phyloP scores from a whole-genome alignment of 2,797 vertebrate genomes.

The Novumbra hubbsi region DNA sequence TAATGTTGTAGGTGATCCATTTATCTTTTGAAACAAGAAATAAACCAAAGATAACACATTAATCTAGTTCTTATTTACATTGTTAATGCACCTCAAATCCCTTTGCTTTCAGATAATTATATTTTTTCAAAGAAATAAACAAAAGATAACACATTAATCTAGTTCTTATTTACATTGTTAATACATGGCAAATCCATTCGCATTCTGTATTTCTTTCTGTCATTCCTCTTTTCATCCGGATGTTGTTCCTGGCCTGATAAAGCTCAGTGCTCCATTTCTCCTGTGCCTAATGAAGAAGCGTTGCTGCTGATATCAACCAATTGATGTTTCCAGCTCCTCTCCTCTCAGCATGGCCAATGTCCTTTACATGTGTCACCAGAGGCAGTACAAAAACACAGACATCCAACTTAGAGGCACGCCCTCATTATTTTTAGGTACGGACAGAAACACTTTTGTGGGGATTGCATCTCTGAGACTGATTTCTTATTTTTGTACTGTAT shows the following conservation, averaged over 20 bases:
- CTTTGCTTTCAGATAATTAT: not conserved
- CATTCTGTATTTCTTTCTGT: not conserved
- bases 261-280: conserved; percentile 20
- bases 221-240: not conserved
- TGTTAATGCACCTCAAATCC: not conserved
- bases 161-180: conserved; percentile 23
- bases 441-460: too few relatives aligned
- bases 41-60: conserved; percentile 17
- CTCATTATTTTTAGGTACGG: too few relatives aligned
- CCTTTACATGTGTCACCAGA: too few relatives aligned
- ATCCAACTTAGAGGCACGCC: too few relatives aligned
- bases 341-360: conserved; percentile 1
- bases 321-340: conserved; percentile 23
- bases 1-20: too few relatives aligned
- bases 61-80: conserved; percentile 30
- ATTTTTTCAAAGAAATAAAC: too few relatives aligned
- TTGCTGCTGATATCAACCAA: conserved; percentile 32
- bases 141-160: conserved; percentile 25
- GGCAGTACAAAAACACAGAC: too few relatives aligned
- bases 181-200: not conserved
- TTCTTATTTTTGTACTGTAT: too few relatives aligned
- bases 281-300: conserved; percentile 32
- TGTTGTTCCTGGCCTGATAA: conserved; percentile 26
- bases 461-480: too few relatives aligned
- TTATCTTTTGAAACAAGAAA: too few relatives aligned